Percentiles rank a stretch among this genome's conserved stretches.
phyloP scores from a whole-genome alignment of 2,888 invertebrate species.

The Trachelus iudaicus region DNA sequence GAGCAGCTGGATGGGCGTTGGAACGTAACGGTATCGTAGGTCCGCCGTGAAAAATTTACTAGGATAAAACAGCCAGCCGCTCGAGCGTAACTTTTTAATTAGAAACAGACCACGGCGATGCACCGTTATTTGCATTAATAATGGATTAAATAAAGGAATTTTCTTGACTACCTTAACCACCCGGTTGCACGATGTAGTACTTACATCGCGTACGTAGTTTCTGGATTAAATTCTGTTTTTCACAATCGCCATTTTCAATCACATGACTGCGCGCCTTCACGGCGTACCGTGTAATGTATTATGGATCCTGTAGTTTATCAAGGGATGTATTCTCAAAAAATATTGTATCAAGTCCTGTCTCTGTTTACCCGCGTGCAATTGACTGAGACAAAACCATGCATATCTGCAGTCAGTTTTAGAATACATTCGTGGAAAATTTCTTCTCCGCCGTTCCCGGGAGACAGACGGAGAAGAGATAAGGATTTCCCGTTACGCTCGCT shows the following conservation, averaged over 20 bases:
- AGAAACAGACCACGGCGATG: background rate
- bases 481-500: background rate
- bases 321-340: too few relatives aligned
- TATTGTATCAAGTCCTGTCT: too few relatives aligned
- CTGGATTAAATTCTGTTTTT: background rate
- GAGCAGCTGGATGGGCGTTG: background rate
- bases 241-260: background rate
- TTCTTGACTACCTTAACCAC: background rate
- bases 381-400: too few relatives aligned
- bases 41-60: background rate
- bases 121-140: background rate
- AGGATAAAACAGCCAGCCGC: background rate
- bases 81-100: background rate
- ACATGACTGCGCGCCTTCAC: background rate
- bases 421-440: background rate
- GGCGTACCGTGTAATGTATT: background rate
- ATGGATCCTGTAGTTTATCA: too few relatives aligned
- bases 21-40: background rate
- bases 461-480: background rate
- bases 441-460: background rate
- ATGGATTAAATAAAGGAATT: background rate
- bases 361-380: too few relatives aligned
- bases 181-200: background rate
- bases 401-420: too few relatives aligned
- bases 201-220: background rate